Evolutionary conservation across 2,888 invertebrate genomes (phyloP), one percentile per base, ranked within the genome.

Genomic region (Aphidoletes aphidimyza): DNA sequence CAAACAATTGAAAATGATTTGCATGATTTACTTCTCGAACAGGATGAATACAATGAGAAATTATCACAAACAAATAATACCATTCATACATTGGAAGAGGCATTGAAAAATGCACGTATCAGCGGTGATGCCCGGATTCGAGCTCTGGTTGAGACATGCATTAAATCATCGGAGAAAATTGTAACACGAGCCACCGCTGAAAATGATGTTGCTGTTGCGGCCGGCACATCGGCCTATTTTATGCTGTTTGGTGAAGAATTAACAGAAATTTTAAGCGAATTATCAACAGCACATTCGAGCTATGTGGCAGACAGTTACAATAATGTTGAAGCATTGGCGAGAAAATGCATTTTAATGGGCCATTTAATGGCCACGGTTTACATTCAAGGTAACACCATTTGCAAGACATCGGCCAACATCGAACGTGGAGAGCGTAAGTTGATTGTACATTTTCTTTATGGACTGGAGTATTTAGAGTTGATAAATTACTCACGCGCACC

Each of bases 321-420:
- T 84, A 84, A 84, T 49, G 87, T 87, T 42, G 88, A 88, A 85
- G 87, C 87, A 5, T 85, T 88, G 17, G 87, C 87, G 8, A 86
- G 87, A 30, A 87, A 87, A 86, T 86, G 87, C 69, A 87, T 88
- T 17, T 84, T 87, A 36, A 85, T 86, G 0, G 87, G 88, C 6
- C 93, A 94, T 88, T 89, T 91, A 84, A 89, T 93, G 84, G 91
- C 93, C 5, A 92, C 92, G 84, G 92, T 92, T 88, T 91, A 95
- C 86, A 90, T 95, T 83, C 93, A 94, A 87, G 95, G 95, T n/a
- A 93, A 94, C 88, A 94, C 95, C 0, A 94, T 95, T 11, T 93
- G 95, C 2, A 95, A 95, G 89, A 93, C 93, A 0, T 93, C 95
- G 81, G 93, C 94, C 37, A 94, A 93, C 88, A 93, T 93, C 86